Evolutionary conservation across 2,797 vertebrate genomes (phyloP).

Genomic region (Fratercula arctica): DNA sequence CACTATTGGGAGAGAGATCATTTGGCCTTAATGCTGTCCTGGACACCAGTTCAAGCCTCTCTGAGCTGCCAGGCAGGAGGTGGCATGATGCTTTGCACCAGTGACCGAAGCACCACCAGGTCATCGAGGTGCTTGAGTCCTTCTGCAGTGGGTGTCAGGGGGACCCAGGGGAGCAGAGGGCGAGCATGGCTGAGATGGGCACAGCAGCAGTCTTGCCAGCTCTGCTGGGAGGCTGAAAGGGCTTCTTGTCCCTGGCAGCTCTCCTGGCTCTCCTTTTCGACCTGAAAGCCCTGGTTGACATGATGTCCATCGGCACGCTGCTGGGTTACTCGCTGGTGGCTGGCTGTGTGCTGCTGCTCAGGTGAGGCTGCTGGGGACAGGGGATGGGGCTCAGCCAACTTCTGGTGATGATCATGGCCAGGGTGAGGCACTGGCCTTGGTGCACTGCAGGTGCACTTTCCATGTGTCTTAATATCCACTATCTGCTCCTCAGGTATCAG

Average conservation of each 20-base stretch:
- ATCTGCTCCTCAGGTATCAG: constrained; percentile 77
- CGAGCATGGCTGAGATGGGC: neutral
- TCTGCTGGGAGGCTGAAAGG: neutral
- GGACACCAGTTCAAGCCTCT: neutral
- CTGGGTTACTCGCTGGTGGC: constrained; percentile 90
- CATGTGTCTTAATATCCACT: neutral
- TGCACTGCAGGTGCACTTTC: neutral
- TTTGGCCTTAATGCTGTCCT: rapidly evolving
- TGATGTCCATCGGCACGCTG: constrained; percentile 88
- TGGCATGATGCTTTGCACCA: neutral
- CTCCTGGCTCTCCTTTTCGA: constrained; percentile 88
- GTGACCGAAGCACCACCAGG: neutral
- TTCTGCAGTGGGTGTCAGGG: neutral
- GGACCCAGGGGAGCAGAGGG: neutral
- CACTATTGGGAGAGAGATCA: rapidly evolving
- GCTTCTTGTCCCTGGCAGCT: constrained; percentile 57
- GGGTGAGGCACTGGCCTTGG: neutral
- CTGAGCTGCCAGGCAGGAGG: neutral
- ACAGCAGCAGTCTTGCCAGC: neutral
- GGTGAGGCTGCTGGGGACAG: constrained; percentile 68
- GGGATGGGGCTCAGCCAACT: neutral
- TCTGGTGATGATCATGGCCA: neutral
- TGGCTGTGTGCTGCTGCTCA: constrained; percentile 87
- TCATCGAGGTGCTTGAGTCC: neutral
- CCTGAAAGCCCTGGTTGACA: constrained; percentile 85